Evolutionary conservation across 2,888 invertebrate species (phyloP).

Genomic region (Phragmatobia fuliginosa): DNA sequence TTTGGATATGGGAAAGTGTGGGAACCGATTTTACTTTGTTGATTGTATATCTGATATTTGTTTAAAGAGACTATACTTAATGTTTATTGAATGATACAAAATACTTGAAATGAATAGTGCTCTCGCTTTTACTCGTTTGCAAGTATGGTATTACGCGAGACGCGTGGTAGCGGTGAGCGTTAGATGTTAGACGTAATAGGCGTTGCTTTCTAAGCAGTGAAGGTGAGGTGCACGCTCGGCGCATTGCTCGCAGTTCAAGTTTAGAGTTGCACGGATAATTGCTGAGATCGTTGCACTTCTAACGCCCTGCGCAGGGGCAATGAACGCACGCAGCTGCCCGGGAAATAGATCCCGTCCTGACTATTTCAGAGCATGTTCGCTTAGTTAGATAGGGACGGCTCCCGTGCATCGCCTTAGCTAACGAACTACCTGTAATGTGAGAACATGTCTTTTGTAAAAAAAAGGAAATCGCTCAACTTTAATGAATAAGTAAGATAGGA

Average conservation of each 20-base stretch:
- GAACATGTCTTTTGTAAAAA: conserved; percentile 59
- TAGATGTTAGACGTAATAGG: conserved; percentile 77
- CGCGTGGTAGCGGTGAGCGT: conserved; percentile 62
- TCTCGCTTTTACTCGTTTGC: conserved; percentile 79
- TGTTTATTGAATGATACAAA: conserved; percentile 36
- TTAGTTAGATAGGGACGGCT: conserved; percentile 71
- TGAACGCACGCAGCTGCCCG: conserved; percentile 85
- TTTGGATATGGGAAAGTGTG: conserved; percentile 64
- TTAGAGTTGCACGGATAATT: conserved; percentile 78
- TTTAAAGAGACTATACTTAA: conserved; percentile 22
- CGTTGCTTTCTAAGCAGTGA: conserved; percentile 85
- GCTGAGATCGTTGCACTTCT: conserved; percentile 85
- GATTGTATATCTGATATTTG: conserved; percentile 13
- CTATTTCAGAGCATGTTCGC: conserved; percentile 83
- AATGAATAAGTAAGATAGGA: conserved; percentile 23
- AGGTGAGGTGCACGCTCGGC: conserved; percentile 79
- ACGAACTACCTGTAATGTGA: conserved; percentile 75
- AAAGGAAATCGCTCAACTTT: conserved; percentile 33
- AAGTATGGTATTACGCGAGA: conserved; percentile 57
- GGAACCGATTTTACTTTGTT: conserved; percentile 48
- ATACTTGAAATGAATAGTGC: conserved; percentile 58
- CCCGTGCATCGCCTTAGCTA: conserved; percentile 64
- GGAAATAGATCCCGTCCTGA: conserved; percentile 85
- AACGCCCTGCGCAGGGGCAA: conserved; percentile 83
- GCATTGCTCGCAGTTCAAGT: conserved; percentile 82